A percentile compares a stretch with the other conserved stretches of the same genome.
Evolutionary conservation across 2,797 vertebrate genomes (phyloP).

Genomic region (Ctenosaura bakeri): DNA sequence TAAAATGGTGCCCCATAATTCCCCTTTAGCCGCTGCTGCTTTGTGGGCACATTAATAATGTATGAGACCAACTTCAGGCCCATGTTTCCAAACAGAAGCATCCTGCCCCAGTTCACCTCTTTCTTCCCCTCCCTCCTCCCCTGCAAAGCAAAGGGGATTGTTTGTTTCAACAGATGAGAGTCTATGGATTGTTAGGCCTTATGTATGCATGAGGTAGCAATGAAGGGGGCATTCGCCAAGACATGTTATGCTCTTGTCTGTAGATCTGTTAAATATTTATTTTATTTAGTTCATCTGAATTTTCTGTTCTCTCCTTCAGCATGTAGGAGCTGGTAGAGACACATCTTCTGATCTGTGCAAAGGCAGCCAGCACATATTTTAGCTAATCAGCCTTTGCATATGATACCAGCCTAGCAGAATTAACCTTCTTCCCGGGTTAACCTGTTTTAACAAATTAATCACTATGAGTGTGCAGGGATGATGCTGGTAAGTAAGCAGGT

Average conservation of each 20-base stretch:
- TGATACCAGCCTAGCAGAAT: background rate
- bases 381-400: background rate
- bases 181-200: conserved; percentile 5
- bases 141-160: conserved; percentile 13
- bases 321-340: background rate
- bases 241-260: conserved; percentile 3
- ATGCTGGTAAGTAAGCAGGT: background rate
- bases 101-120: conserved; percentile 18
- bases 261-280: conserved; percentile 34
- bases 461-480: background rate
- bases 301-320: background rate
- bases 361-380: background rate
- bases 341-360: conserved; percentile 1
- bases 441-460: conserved; percentile 14
- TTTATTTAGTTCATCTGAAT: conserved; percentile 32
- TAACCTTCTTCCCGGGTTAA: conserved; percentile 13
- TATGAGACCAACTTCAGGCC: conserved; percentile 1
- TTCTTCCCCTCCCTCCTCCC: background rate
- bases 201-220: conserved; percentile 15
- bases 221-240: background rate
- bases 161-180: conserved; percentile 29
- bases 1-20: conserved; percentile 36
- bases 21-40: conserved; percentile 8
- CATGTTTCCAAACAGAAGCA: conserved; percentile 34
- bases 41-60: conserved; percentile 32